Conservation (phyloP, 2,797 vertebrate genomes). For the Pampus argenteus region DNA sequence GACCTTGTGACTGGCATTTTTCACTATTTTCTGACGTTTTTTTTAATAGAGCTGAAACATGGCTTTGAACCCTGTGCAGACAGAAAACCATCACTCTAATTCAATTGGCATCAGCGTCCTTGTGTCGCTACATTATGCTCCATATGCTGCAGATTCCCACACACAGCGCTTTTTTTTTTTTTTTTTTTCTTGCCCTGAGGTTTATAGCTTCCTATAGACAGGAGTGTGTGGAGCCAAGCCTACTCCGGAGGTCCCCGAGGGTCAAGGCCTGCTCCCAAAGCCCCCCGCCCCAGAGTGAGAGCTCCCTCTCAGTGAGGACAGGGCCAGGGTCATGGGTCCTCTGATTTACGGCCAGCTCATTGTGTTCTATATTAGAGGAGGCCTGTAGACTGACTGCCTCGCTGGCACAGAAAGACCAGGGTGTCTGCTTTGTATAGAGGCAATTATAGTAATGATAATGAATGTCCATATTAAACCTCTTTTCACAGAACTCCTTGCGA, state of each 20-base stretch:
- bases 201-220: slow-evolving; percentile 72
- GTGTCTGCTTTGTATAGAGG: slow-evolving; percentile 70
- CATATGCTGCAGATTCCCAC: slow-evolving; percentile 86
- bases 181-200: slow-evolving; percentile 57
- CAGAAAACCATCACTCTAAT: slow-evolving; percentile 56
- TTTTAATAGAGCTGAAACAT: background rate
- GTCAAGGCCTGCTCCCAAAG: slow-evolving; percentile 79
- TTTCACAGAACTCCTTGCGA: slow-evolving; percentile 51
- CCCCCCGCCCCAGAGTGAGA: slow-evolving; percentile 67
- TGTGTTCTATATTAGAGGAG: slow-evolving; percentile 65
- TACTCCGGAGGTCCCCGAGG: slow-evolving; percentile 72
- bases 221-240: slow-evolving; percentile 73
- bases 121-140: slow-evolving; percentile 63
- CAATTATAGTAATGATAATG: slow-evolving; percentile 78
- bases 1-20: background rate
- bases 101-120: slow-evolving; percentile 51
- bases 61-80: slow-evolving; percentile 33
- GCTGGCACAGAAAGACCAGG: slow-evolving; percentile 55
- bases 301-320: slow-evolving; percentile 73
- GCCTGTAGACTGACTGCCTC: slow-evolving; percentile 57
- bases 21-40: background rate
- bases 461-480: slow-evolving; percentile 70
- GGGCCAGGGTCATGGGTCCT: slow-evolving; percentile 77
- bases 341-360: slow-evolving; percentile 80
- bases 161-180: slow-evolving; percentile 75